Conservation (phyloP, 1,140 invertebrate genomes). For the Bombus superbus region DNA sequence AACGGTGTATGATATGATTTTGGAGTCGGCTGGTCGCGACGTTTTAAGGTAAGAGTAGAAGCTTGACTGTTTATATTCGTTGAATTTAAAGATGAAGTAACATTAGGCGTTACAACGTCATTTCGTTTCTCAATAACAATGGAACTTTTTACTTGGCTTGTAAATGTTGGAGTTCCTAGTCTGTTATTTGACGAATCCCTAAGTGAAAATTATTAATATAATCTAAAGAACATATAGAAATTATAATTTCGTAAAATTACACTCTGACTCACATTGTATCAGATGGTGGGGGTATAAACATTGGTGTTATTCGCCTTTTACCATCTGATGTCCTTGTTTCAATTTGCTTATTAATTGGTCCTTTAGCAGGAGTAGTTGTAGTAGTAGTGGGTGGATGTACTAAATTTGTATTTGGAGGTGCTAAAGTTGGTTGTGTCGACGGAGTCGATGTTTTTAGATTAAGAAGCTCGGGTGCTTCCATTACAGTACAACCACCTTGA, state of each 20-base stretch:
- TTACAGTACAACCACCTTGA: constrained; percentile 86
- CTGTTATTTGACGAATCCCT: constrained; percentile 82
- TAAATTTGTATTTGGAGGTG: constrained; percentile 57
- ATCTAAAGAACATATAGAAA: constrained; percentile 3
- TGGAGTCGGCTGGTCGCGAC: constrained; percentile 71
- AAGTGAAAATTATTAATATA: constrained; percentile 13
- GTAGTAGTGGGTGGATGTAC: constrained; percentile 58
- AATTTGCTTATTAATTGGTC: constrained; percentile 95
- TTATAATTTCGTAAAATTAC: not conserved
- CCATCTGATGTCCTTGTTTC: constrained; percentile 97
- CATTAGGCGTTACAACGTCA: constrained; percentile 87
- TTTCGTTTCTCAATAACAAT: constrained; percentile 93
- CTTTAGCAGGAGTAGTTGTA: constrained; percentile 81
- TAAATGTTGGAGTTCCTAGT: constrained; percentile 85
- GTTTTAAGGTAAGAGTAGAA: constrained; percentile 75
- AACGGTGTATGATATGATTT: constrained; percentile 65
- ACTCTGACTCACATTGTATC: constrained; percentile 83
- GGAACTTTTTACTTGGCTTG: constrained; percentile 90
- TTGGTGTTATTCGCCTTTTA: constrained; percentile 96
- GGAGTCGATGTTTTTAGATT: constrained; percentile 75
- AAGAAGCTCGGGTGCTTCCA: constrained; percentile 92
- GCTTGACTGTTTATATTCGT: constrained; percentile 59
- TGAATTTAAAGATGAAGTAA: constrained; percentile 83
- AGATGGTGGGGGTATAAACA: constrained; percentile 91
- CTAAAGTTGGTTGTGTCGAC: constrained; percentile 57